A percentile compares a stretch with the other conserved stretches of the same genome.
Conservation (phyloP, 2,113 vertebrate genomes). For the Tragulus kanchil region DNA sequence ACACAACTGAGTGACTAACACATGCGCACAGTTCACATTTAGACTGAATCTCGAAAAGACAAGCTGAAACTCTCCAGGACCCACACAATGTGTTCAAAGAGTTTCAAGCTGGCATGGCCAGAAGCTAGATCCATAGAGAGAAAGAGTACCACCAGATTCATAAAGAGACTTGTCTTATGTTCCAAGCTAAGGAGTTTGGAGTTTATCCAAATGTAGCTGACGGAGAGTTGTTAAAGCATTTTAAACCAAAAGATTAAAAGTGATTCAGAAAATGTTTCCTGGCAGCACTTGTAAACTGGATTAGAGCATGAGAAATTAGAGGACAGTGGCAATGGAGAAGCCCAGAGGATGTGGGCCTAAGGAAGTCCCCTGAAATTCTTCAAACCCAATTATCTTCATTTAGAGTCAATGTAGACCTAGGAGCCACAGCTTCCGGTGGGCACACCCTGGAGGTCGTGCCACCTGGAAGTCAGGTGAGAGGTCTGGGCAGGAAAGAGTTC, state of each 20-base stretch:
- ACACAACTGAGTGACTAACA: neutral
- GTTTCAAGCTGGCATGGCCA: rapidly evolving
- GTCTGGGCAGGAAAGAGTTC: neutral
- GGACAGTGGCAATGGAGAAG: neutral
- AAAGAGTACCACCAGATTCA: neutral
- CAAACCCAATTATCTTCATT: neutral
- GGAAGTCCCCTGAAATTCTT: neutral
- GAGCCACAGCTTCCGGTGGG: neutral
- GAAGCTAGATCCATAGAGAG: neutral
- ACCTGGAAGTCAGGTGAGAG: neutral
- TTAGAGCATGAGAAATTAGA: neutral
- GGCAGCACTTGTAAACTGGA: neutral
- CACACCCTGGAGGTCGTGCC: no score
- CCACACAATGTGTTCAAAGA: neutral
- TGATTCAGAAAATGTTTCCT: neutral
- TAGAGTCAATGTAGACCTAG: neutral
- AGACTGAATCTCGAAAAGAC: neutral
- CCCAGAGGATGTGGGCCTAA: neutral
- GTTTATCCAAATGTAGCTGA: neutral
- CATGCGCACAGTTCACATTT: neutral
- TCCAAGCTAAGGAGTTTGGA: neutral
- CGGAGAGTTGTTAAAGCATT: neutral
- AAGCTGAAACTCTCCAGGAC: neutral
- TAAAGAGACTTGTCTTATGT: neutral
- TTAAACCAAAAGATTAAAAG: neutral